These are phyloP conservation scores for Drosophila sechellia DNA, from an alignment of 1,140 invertebrate genomes.

Conservation along the genomic window DNA sequence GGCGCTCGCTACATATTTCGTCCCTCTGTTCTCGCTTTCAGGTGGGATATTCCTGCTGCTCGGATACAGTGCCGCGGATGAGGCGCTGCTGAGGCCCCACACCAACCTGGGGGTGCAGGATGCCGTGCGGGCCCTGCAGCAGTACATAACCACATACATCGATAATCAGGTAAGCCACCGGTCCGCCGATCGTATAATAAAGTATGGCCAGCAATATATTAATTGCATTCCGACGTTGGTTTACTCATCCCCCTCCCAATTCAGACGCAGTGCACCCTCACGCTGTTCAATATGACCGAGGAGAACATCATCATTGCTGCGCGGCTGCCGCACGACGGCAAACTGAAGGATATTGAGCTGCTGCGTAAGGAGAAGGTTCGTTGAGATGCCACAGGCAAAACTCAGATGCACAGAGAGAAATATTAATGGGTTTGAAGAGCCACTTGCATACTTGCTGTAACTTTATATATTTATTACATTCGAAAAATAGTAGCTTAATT, in stretches of 20 bases:
- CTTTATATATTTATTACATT: no score
- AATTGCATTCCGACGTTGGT: constrained; percentile 56
- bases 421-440: background rate
- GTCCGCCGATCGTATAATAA: constrained; percentile 19
- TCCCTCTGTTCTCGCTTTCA: constrained; percentile 69
- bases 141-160: constrained; percentile 89
- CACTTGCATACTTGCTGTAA: no score
- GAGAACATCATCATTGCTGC: constrained; percentile 95
- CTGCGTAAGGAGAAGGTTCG: constrained; percentile 90
- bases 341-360: constrained; percentile 86
- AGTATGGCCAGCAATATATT: constrained; percentile 34
- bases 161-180: constrained; percentile 88
- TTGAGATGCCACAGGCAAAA: constrained; percentile 39
- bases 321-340: constrained; percentile 89
- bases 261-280: constrained; percentile 92
- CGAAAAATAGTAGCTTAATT: no score
- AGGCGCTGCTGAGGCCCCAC: constrained; percentile 91
- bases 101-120: constrained; percentile 92
- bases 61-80: constrained; percentile 94
- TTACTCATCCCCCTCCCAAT: constrained; percentile 11
- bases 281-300: constrained; percentile 92
- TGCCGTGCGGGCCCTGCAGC: constrained; percentile 91
- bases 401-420: background rate
- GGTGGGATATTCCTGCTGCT: constrained; percentile 94
- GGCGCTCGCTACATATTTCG: constrained; percentile 34